These are phyloP conservation scores for Chroicocephalus ridibundus DNA, from an alignment of 2,113 vertebrate genomes.

Conservation along the genomic window DNA sequence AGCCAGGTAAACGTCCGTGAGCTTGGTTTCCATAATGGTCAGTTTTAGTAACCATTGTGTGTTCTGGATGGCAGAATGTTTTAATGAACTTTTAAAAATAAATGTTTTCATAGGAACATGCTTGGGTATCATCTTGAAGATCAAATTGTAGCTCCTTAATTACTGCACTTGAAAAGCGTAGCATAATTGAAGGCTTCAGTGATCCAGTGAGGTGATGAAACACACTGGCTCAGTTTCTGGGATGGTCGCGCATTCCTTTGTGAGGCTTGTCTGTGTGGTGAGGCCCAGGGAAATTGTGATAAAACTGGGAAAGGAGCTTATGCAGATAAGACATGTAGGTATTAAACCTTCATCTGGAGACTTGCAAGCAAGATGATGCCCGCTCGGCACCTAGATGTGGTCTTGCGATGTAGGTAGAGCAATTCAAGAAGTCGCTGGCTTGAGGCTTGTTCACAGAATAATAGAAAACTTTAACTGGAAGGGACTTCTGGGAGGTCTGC, in stretches of 20 bases:
- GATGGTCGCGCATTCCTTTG: not conserved
- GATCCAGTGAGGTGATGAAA: not conserved
- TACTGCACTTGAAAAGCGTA: rapidly evolving
- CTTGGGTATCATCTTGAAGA: not conserved
- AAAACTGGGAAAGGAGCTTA: not conserved
- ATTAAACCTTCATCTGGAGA: not conserved
- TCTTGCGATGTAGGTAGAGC: not conserved
- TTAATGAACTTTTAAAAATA: not conserved
- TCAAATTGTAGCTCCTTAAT: not conserved
- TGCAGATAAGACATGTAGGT: not conserved
- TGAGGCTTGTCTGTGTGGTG: not conserved
- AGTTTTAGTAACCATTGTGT: not conserved
- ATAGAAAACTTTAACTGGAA: not conserved
- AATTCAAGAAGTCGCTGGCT: not conserved
- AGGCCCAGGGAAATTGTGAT: not conserved
- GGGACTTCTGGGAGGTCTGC: not conserved
- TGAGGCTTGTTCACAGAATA: not conserved
- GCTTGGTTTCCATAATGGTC: not conserved
- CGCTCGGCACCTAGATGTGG: not conserved
- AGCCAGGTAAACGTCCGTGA: not conserved
- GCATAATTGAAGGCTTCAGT: not conserved
- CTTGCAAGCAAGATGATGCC: not conserved
- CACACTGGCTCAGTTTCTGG: not conserved
- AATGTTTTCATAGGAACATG: not conserved
- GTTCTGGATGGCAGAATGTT: not conserved